Percentiles rank a stretch among this genome's conserved stretches.
Evolutionary conservation across 2,888 invertebrate genomes (phyloP).

Genomic region (Catocala sponsa): DNA sequence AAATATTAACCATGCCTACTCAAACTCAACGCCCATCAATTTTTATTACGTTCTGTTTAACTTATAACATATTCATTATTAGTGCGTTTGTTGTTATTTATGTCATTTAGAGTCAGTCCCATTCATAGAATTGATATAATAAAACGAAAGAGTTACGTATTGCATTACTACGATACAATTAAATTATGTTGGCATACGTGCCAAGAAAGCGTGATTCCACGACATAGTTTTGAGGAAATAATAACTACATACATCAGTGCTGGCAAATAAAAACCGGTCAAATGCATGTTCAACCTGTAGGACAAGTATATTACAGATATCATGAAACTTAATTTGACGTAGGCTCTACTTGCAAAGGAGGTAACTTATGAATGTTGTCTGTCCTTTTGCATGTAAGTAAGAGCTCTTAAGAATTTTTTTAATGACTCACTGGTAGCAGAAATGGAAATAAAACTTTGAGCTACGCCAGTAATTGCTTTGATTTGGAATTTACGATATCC

Average conservation of each 20-base stretch:
- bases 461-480: too few species aligned
- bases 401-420: too few species aligned
- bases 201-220: conserved; percentile 21
- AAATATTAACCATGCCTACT: conserved; percentile 1
- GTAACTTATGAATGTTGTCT: neutral
- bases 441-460: too few species aligned
- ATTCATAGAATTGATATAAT: conserved; percentile 1
- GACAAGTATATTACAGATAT: conserved; percentile 4
- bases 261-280: conserved; percentile 2
- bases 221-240: conserved; percentile 18
- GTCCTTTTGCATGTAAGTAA: too few species aligned
- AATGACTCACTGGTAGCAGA: too few species aligned
- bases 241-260: conserved; percentile 11
- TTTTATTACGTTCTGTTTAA: neutral
- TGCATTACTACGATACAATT: neutral
- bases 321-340: conserved; percentile 1
- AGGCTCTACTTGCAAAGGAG: conserved; percentile 1
- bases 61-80: neutral
- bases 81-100: conserved; percentile 2
- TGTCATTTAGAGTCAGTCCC: neutral
- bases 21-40: neutral
- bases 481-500: too few species aligned
- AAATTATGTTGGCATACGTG: conserved; percentile 17
- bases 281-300: conserved; percentile 2
- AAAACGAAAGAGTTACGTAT: neutral